A percentile compares a stretch with the other conserved stretches of the same genome.
Conservation (phyloP, 2,888 invertebrate genomes). For the Plebejus melissa region DNA sequence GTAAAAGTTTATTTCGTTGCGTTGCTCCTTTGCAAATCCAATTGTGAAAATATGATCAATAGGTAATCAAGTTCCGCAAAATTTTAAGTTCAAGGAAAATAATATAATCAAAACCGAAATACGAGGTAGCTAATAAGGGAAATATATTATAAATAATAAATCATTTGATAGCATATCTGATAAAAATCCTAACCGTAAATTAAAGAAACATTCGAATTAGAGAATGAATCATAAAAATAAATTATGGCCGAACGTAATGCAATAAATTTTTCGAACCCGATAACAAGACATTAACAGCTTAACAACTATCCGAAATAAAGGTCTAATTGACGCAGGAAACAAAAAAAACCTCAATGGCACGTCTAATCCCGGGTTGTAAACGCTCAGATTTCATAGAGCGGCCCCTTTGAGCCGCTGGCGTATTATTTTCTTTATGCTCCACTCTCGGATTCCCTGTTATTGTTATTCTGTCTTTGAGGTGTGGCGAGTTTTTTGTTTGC, state of each 20-base stretch:
- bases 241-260: conserved; percentile 25
- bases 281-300: conserved; percentile 36
- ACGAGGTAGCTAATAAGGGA: background rate
- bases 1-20: no score
- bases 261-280: conserved; percentile 32
- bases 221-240: conserved; percentile 29
- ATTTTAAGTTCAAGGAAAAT: background rate
- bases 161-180: conserved; percentile 5
- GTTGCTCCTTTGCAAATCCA: background rate
- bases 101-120: background rate
- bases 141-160: background rate
- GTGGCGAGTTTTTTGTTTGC: conserved; percentile 57
- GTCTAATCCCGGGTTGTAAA: conserved; percentile 47
- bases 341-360: conserved; percentile 39
- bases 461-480: conserved; percentile 67
- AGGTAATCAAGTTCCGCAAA: background rate
- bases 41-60: background rate
- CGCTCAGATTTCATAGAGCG: conserved; percentile 55
- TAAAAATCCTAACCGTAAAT: background rate
- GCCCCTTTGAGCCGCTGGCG: conserved; percentile 41
- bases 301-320: conserved; percentile 41
- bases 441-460: conserved; percentile 55
- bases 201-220: conserved; percentile 10
- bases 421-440: conserved; percentile 56
- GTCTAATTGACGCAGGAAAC: conserved; percentile 43